A percentile compares a stretch with the other conserved stretches of the same genome.
These are phyloP conservation scores for Myodes glareolus DNA, from an alignment of 2,113 vertebrate genomes.

Conservation along the genomic window DNA sequence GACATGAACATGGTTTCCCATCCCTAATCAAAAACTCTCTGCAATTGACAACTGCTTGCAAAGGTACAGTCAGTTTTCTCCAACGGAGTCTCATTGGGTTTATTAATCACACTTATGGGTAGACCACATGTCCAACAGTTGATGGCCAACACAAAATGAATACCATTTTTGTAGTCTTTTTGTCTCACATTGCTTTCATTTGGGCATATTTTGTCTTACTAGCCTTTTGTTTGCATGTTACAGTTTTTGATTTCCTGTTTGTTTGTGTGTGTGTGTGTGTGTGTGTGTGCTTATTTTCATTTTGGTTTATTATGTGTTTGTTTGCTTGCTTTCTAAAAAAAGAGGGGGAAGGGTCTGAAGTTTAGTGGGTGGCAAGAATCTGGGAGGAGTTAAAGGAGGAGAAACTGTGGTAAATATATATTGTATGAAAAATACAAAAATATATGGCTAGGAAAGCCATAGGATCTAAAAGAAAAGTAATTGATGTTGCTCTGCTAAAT, in stretches of 20 bases:
- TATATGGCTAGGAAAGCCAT: neutral
- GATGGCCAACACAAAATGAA: neutral
- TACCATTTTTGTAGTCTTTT: neutral
- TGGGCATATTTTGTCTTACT: neutral
- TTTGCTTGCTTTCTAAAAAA: neutral
- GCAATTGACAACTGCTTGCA: neutral
- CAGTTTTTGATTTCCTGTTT: neutral
- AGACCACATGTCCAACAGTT: neutral
- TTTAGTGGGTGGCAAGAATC: neutral
- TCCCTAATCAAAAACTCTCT: neutral
- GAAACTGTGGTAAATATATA: neutral
- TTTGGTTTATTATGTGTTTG: neutral
- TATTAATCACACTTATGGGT: neutral
- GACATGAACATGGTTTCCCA: neutral
- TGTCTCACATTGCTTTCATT: neutral
- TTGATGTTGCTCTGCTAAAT: neutral
- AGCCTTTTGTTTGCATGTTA: neutral
- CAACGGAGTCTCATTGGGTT: neutral
- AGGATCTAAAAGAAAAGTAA: too few species aligned
- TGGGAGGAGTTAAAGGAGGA: neutral
- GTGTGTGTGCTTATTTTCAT: neutral
- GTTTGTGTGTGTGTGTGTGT: neutral
- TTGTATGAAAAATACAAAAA: neutral
- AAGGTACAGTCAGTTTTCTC: neutral
- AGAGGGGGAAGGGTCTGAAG: neutral